Evolutionary conservation across 2,888 invertebrate genomes (phyloP).

Genomic region (Aphodius granarius): DNA sequence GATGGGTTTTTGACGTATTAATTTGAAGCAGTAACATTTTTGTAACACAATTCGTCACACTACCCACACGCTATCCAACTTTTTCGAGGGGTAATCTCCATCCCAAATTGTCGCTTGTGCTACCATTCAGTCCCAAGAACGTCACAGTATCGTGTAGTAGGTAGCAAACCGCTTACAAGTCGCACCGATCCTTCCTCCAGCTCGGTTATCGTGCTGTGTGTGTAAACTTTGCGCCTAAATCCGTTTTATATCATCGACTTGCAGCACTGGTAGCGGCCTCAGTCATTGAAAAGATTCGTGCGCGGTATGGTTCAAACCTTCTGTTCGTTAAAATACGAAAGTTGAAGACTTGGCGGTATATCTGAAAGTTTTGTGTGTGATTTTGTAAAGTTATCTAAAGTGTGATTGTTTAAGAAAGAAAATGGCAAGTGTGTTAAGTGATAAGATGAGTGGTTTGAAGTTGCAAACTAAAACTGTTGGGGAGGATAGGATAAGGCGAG

Average conservation of each 20-base stretch:
- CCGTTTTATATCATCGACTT: not conserved
- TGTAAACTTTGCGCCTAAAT: not conserved
- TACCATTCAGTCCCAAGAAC: not conserved
- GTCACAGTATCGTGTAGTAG: not conserved
- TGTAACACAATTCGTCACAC: not conserved
- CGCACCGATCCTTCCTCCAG: not conserved
- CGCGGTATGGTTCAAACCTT: constrained; percentile 39
- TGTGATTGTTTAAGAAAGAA: constrained; percentile 28
- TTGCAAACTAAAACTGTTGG: constrained; percentile 79
- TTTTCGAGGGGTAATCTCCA: not conserved
- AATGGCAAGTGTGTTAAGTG: constrained; percentile 80
- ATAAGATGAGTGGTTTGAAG: constrained; percentile 73
- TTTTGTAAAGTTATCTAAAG: not conserved
- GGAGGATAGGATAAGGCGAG: constrained; percentile 78
- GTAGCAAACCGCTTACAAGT: not conserved
- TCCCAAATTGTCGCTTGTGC: not conserved
- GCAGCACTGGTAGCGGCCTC: constrained; percentile 9
- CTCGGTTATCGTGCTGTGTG: not conserved
- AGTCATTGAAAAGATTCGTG: constrained; percentile 43
- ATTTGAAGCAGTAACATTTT: no score
- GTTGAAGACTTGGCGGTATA: not conserved
- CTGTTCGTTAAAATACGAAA: not conserved
- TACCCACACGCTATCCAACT: not conserved
- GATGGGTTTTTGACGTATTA: not conserved
- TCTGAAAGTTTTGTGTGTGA: constrained; percentile 8